phyloP scores from a whole-genome alignment of 1,140 invertebrate genomes.

The Brachionus rotundiformis region DNA sequence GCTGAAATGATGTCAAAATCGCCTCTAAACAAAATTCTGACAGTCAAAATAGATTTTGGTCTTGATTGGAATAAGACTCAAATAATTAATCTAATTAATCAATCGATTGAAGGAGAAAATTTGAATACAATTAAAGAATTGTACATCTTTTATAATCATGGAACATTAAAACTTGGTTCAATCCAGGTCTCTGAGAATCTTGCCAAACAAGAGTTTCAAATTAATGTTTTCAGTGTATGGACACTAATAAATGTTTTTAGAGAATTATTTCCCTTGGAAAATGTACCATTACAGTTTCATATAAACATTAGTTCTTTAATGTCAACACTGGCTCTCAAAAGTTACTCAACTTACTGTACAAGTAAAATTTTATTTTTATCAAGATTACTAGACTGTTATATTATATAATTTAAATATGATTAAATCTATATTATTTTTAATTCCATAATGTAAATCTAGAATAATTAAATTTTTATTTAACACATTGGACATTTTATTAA shows the following conservation, averaged over 20 bases:
- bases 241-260: background rate
- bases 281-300: conserved; percentile 13
- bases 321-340: background rate
- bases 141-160: conserved; percentile 43
- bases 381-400: too few species aligned
- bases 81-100: background rate
- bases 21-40: background rate
- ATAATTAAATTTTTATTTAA: too few species aligned
- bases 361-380: conserved; percentile 40
- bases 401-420: too few species aligned
- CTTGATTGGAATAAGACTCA: background rate
- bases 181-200: background rate
- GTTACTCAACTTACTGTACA: conserved; percentile 18
- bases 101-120: background rate
- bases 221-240: conserved; percentile 44
- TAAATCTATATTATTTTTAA: too few species aligned
- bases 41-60: conserved; percentile 10
- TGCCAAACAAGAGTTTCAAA: conserved; percentile 10
- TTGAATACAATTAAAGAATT: conserved; percentile 6
- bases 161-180: conserved; percentile 1
- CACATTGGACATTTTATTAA: too few species aligned
- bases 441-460: too few species aligned
- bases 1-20: background rate
- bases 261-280: background rate
- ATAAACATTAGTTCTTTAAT: conserved; percentile 40